Evolutionary conservation across 2,797 vertebrate species (phyloP).

Genomic region (Acanthurus lineatus): DNA sequence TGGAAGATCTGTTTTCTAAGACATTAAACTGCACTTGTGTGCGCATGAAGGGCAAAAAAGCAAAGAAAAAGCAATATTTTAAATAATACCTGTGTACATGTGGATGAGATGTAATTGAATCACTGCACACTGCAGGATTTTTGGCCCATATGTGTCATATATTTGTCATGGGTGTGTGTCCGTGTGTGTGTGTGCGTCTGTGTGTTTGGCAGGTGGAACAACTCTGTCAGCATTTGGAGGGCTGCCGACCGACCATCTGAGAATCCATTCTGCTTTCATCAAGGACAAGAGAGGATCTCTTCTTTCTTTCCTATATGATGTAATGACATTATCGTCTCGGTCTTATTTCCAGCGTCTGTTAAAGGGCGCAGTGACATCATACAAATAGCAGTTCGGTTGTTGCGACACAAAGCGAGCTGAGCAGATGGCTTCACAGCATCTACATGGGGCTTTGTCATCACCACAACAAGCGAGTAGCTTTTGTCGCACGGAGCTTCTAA

Average conservation of each 20-base stretch:
- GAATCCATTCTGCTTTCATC: slow-evolving; percentile 51
- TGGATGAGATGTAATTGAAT: slow-evolving; percentile 63
- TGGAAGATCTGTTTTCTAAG: too few species aligned
- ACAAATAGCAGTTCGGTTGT: slow-evolving; percentile 2
- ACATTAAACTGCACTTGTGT: background rate
- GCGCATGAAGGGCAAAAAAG: too few species aligned
- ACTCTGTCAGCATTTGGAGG: slow-evolving; percentile 56
- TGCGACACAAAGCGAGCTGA: slow-evolving; percentile 20
- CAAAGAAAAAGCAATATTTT: too few species aligned
- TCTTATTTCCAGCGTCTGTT: slow-evolving; percentile 9
- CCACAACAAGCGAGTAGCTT: slow-evolving; percentile 1
- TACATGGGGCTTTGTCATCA: slow-evolving; percentile 17
- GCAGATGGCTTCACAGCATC: slow-evolving; percentile 26
- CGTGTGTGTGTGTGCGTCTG: slow-evolving; percentile 20
- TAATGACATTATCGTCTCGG: slow-evolving; percentile 26
- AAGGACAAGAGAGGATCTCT: slow-evolving; percentile 35
- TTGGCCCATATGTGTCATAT: slow-evolving; percentile 7
- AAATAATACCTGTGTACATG: too few species aligned
- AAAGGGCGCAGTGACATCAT: background rate
- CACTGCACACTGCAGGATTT: slow-evolving; percentile 38
- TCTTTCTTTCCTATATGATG: slow-evolving; percentile 19
- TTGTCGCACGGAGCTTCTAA: slow-evolving; percentile 16
- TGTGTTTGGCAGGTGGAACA: slow-evolving; percentile 59
- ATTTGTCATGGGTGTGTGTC: slow-evolving; percentile 18
- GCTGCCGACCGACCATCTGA: slow-evolving; percentile 54